Conservation (phyloP, 2,113 vertebrate genomes). For the Pelmatolapia mariae region DNA sequence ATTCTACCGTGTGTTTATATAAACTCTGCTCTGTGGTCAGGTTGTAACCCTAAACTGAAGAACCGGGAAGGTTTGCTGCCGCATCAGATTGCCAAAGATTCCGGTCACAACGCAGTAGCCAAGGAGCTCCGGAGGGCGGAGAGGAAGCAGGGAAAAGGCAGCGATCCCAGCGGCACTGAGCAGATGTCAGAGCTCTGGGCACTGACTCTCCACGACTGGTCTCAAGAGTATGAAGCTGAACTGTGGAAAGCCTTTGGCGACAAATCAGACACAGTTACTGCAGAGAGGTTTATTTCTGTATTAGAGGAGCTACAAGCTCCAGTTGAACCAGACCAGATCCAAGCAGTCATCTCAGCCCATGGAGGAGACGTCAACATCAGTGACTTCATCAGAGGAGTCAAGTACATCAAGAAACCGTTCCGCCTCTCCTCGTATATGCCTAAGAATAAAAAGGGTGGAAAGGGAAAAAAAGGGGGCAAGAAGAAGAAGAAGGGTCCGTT, state of each 20-base stretch:
- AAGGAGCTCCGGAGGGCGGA: constrained; percentile 79
- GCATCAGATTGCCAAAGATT: constrained; percentile 75
- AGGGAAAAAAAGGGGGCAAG: constrained; percentile 55
- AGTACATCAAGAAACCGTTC: constrained; percentile 77
- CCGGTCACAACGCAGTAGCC: constrained; percentile 75
- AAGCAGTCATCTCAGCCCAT: constrained; percentile 62
- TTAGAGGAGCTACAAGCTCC: constrained; percentile 70
- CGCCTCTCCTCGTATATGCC: constrained; percentile 74
- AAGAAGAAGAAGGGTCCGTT: constrained; percentile 70
- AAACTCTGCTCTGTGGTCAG: constrained; percentile 58
- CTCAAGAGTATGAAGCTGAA: constrained; percentile 69
- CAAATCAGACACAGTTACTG: constrained; percentile 47
- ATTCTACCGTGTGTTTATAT: not conserved
- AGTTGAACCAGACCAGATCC: constrained; percentile 44
- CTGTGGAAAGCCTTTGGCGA: constrained; percentile 62
- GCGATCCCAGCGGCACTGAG: constrained; percentile 24
- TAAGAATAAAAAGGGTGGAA: constrained; percentile 74
- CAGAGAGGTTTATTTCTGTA: constrained; percentile 68
- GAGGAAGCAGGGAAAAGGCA: constrained; percentile 59
- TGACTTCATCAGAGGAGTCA: constrained; percentile 87
- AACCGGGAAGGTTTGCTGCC: constrained; percentile 77
- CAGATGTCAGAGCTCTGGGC: constrained; percentile 72
- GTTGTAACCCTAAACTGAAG: constrained; percentile 84
- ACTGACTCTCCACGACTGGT: constrained; percentile 87
- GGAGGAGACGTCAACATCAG: constrained; percentile 62